Percentiles rank a stretch among this genome's conserved stretches.
Conservation (phyloP, 2,888 invertebrate genomes). For the Drosophila quasianomalipes region DNA sequence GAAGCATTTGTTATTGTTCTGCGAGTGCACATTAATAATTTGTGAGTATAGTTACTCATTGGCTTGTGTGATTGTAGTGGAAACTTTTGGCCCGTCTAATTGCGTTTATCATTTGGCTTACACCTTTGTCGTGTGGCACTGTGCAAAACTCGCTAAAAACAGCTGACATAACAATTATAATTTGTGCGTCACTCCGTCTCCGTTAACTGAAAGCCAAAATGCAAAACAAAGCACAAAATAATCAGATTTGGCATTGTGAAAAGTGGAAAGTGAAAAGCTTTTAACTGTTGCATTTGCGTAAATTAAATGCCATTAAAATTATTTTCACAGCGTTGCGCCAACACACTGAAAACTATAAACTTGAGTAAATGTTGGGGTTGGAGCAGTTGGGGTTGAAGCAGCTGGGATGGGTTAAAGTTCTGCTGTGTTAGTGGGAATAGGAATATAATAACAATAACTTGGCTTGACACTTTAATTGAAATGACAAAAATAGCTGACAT, state of each 20-base stretch:
- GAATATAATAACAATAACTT: conserved; percentile 67
- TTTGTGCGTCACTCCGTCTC: conserved; percentile 23
- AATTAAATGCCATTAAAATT: conserved; percentile 81
- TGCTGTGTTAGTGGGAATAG: conserved; percentile 31
- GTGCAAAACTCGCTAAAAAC: conserved; percentile 18
- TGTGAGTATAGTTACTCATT: conserved; percentile 14
- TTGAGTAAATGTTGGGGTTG: conserved; percentile 17
- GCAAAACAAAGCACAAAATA: conserved; percentile 76
- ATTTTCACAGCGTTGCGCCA: conserved; percentile 63
- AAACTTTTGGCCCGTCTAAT: conserved; percentile 38
- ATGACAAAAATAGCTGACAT: conserved; percentile 60
- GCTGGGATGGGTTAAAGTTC: conserved; percentile 5
- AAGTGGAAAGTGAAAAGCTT: conserved; percentile 73
- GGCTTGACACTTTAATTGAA: conserved; percentile 69
- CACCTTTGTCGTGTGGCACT: conserved; percentile 35
- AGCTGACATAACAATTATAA: conserved; percentile 72
- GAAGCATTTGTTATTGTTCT: conserved; percentile 14
- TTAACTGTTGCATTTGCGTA: conserved; percentile 78
- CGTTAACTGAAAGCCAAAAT: conserved; percentile 45
- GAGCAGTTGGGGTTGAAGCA: not conserved
- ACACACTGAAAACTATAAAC: conserved; percentile 47
- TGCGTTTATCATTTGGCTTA: conserved; percentile 48
- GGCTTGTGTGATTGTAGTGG: conserved; percentile 44
- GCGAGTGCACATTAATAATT: conserved; percentile 53
- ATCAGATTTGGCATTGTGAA: conserved; percentile 65